A percentile compares a stretch with the other conserved stretches of the same genome.
Conservation (phyloP, 92 coral and sea anemone species). For the Scolanthus callimorphus region DNA sequence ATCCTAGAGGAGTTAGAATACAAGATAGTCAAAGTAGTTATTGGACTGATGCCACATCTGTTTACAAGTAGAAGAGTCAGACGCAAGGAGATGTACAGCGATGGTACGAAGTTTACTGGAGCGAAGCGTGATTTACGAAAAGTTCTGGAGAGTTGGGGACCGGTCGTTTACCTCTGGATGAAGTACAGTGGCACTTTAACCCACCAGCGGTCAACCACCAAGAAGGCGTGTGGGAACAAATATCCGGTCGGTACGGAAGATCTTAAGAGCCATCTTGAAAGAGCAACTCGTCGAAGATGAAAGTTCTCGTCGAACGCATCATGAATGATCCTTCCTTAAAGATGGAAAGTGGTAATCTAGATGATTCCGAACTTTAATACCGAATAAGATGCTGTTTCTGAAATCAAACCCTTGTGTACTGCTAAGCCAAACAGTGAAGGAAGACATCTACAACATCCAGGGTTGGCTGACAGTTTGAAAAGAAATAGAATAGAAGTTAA, state of each 20-base stretch:
- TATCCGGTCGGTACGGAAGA: not conserved
- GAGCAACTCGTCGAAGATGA: not conserved
- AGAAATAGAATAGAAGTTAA: no score
- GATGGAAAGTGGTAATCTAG: not conserved
- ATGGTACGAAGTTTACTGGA: constrained; percentile 18
- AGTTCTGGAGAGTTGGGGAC: constrained; percentile 8
- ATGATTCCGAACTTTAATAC: not conserved
- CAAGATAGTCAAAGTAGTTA: not conserved
- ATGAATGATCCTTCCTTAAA: not conserved
- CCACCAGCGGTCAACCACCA: not conserved
- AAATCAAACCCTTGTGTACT: not conserved
- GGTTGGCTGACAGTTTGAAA: no score
- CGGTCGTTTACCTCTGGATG: not conserved
- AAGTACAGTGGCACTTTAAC: constrained; percentile 2
- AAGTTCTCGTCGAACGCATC: not conserved
- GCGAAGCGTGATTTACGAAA: constrained; percentile 22
- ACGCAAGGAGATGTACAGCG: constrained; percentile 9
- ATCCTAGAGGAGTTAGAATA: not conserved
- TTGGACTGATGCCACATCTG: not conserved
- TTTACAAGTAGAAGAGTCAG: constrained; percentile 10
- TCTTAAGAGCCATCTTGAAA: not conserved
- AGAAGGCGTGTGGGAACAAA: not conserved
- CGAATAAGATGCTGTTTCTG: not conserved
- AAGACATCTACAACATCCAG: not conserved
- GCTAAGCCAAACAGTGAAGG: not conserved